These are phyloP conservation scores for Peucedramus taeniatus DNA, from an alignment of 2,113 vertebrate genomes.

Conservation along the genomic window DNA sequence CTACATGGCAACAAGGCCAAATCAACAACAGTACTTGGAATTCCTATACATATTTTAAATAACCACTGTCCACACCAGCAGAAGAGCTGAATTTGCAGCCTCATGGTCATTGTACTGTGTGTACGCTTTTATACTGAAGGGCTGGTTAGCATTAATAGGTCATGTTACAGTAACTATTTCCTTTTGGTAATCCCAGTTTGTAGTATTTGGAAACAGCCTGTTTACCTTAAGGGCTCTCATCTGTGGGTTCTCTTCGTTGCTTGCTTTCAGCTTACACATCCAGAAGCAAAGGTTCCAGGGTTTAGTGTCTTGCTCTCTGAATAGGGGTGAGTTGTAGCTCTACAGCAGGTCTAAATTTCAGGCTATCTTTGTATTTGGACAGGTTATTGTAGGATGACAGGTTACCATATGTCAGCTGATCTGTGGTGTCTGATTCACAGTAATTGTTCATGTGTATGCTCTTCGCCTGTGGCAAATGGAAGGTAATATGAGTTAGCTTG, in stretches of 20 bases:
- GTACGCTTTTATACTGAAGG: background rate
- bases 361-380: constrained; percentile 17
- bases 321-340: background rate
- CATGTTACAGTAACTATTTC: background rate
- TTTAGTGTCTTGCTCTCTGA: background rate
- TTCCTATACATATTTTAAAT: background rate
- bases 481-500: constrained; percentile 60
- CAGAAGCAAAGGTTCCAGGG: background rate
- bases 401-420: constrained; percentile 60
- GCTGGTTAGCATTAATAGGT: background rate
- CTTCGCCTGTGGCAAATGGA: constrained; percentile 52
- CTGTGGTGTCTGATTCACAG: constrained; percentile 52
- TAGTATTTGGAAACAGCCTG: background rate
- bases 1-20: background rate
- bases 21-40: background rate
- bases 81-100: background rate
- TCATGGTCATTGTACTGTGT: background rate
- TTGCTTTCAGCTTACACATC: background rate
- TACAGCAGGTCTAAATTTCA: background rate
- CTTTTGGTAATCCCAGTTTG: background rate
- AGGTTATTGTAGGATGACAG: constrained; percentile 37
- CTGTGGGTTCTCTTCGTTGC: background rate
- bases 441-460: constrained; percentile 44
- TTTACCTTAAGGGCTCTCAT: background rate
- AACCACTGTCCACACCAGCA: background rate